Evolutionary conservation across 2,888 invertebrate species (phyloP).

Genomic region (Girardia tigrina): DNA sequence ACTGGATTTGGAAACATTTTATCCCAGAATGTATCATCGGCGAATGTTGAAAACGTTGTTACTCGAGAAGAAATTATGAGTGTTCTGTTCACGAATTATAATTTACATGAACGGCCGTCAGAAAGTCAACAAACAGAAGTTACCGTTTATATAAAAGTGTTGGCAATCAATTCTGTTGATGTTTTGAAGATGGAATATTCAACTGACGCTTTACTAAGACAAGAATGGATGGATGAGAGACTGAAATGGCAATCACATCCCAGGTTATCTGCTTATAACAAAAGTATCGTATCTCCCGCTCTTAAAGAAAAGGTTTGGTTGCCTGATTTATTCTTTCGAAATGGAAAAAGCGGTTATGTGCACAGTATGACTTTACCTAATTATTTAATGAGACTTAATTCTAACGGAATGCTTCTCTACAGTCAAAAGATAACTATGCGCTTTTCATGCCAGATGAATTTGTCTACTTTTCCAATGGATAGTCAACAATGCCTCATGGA

Average conservation of each 20-base stretch:
- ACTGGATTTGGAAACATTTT: background rate
- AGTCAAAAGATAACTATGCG: constrained; percentile 37
- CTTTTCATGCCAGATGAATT: constrained; percentile 37
- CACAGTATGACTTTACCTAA: constrained; percentile 36
- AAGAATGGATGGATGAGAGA: constrained; percentile 34
- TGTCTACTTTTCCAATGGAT: constrained; percentile 37
- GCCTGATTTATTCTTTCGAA: constrained; percentile 37
- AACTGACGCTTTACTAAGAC: constrained; percentile 32
- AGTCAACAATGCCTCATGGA: constrained; percentile 34
- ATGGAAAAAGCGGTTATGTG: constrained; percentile 36
- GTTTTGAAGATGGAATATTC: constrained; percentile 37
- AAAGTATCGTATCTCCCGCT: constrained; percentile 31
- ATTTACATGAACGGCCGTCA: constrained; percentile 34
- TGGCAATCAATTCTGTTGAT: constrained; percentile 35
- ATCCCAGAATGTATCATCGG: background rate
- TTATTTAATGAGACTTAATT: constrained; percentile 35
- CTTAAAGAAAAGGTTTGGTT: constrained; percentile 35
- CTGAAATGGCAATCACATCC: constrained; percentile 32
- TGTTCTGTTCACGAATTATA: constrained; percentile 31
- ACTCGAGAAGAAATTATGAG: constrained; percentile 28
- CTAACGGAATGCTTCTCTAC: constrained; percentile 36
- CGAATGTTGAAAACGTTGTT: background rate
- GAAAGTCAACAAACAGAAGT: constrained; percentile 34
- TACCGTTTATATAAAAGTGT: constrained; percentile 34
- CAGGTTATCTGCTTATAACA: constrained; percentile 33